These are phyloP conservation scores for Agraylea sexmaculata DNA, from an alignment of 1,140 invertebrate species.

Conservation along the genomic window DNA sequence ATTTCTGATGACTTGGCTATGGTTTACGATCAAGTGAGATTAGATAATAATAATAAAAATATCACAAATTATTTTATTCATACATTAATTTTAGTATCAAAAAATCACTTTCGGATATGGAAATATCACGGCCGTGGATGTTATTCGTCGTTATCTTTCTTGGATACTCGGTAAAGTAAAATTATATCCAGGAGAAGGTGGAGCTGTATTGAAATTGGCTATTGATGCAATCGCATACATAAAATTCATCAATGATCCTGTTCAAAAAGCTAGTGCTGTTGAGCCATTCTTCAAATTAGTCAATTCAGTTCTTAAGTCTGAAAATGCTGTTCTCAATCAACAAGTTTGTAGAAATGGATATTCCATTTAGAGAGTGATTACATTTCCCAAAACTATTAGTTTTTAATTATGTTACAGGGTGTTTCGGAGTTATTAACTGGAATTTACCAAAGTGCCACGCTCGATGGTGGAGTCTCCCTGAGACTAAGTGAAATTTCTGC, in stretches of 20 bases:
- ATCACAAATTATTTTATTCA: conserved; percentile 6
- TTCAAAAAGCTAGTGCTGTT: conserved; percentile 29
- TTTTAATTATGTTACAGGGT: conserved; percentile 10
- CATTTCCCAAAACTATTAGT: conserved; percentile 3
- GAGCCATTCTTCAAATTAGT: conserved; percentile 38
- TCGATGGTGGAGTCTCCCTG: conserved; percentile 11
- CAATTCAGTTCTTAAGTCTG: conserved; percentile 35
- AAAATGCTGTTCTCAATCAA: conserved; percentile 38
- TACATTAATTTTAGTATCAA: conserved; percentile 37
- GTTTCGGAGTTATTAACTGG: conserved; percentile 14
- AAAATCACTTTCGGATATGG: conserved; percentile 44
- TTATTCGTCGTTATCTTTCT: conserved; percentile 32
- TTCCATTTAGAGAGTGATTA: neutral
- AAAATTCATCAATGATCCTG: conserved; percentile 25
- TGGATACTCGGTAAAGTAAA: conserved; percentile 26
- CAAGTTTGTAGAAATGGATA: conserved; percentile 29
- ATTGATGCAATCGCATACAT: conserved; percentile 40
- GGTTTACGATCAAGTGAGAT: conserved; percentile 51
- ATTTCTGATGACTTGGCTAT: conserved; percentile 49
- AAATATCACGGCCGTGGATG: conserved; percentile 31
- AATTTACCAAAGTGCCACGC: conserved; percentile 8
- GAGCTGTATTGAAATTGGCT: conserved; percentile 38
- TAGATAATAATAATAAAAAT: neutral
- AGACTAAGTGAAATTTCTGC: conserved; percentile 16
- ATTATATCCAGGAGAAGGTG: conserved; percentile 45